A percentile compares a stretch with the other conserved stretches of the same genome.
Conservation (phyloP, 1,140 invertebrate species). For the Zaprionus inermis region DNA sequence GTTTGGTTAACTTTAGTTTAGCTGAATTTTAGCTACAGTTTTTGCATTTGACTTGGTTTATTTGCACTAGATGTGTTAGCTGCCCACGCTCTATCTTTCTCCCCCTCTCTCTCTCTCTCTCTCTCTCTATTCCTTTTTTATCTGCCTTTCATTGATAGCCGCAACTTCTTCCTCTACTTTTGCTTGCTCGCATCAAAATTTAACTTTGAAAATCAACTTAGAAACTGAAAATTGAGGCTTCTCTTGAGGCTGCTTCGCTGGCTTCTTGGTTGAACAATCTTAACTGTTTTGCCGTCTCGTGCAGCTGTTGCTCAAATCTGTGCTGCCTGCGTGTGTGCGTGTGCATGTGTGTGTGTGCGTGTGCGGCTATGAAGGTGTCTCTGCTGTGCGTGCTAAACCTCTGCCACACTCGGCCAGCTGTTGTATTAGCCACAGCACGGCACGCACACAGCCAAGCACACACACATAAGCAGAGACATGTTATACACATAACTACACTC, state of each 20-base stretch:
- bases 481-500: neutral
- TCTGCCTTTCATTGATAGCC: neutral
- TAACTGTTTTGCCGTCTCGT: neutral
- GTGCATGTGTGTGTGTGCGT: conserved; percentile 20
- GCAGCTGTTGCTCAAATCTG: conserved; percentile 3
- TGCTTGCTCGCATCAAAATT: neutral
- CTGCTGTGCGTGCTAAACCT: conserved; percentile 2
- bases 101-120: neutral
- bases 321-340: neutral
- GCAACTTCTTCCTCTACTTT: neutral
- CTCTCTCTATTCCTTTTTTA: neutral
- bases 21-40: neutral
- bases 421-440: conserved; percentile 39
- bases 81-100: neutral
- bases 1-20: neutral
- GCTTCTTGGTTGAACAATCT: neutral
- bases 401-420: conserved; percentile 13
- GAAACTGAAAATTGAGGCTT: neutral
- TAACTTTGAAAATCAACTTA: conserved; percentile 6
- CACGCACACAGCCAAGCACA: neutral
- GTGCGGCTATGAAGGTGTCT: neutral
- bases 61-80: no score
- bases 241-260: neutral
- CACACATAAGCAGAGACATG: neutral
- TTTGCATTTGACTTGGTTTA: neutral